Evolutionary conservation across 1,140 invertebrate species (phyloP).

Genomic region (Telenomus remus): DNA sequence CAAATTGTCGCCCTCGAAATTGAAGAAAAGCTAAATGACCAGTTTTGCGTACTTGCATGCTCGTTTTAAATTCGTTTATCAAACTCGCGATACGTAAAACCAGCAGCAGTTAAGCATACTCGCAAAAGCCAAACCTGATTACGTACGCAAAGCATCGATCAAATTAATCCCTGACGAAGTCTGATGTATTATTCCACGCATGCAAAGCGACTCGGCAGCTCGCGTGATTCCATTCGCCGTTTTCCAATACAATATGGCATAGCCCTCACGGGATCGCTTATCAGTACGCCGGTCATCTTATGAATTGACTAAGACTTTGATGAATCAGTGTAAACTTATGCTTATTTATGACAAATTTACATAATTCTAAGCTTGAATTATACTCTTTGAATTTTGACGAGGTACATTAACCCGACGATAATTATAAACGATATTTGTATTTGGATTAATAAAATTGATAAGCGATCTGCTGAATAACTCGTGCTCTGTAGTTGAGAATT

Average conservation of each 20-base stretch:
- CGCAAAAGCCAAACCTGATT: conserved; percentile 39
- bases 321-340: conserved; percentile 17
- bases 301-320: conserved; percentile 23
- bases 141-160: conserved; percentile 65
- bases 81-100: conserved; percentile 45
- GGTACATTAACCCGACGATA: too few species aligned
- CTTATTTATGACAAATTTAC: conserved; percentile 2
- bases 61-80: conserved; percentile 44
- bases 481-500: too few species aligned
- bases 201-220: conserved; percentile 64
- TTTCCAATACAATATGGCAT: conserved; percentile 37
- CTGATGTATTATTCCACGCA: conserved; percentile 52
- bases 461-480: too few species aligned
- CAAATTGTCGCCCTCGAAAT: conserved; percentile 51
- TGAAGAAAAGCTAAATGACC: conserved; percentile 51
- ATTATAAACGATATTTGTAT: too few species aligned
- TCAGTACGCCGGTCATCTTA: conserved; percentile 40
- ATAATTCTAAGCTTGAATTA: neutral
- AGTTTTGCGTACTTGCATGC: conserved; percentile 47
- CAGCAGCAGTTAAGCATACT: conserved; percentile 33
- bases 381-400: too few species aligned
- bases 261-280: conserved; percentile 37
- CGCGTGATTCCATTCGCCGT: conserved; percentile 58
- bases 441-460: too few species aligned
- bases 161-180: conserved; percentile 65